phyloP scores from a whole-genome alignment of 1,140 invertebrate genomes.

The Dendroctonus valens region DNA sequence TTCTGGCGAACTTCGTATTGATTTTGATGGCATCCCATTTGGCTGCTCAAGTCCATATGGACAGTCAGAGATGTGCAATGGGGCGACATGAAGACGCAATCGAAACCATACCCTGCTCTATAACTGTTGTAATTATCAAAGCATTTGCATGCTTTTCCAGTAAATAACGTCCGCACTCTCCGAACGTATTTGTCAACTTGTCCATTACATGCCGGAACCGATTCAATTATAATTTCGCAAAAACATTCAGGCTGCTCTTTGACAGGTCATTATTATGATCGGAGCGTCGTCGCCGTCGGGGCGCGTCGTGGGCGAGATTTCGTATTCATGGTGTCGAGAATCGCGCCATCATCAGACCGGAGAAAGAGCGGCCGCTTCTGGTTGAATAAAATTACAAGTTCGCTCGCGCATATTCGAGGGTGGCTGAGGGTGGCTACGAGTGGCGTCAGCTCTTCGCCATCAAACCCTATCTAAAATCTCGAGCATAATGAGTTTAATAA shows the following conservation, averaged over 20 bases:
- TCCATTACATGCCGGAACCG: slow-evolving; percentile 32
- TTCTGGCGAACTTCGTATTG: background rate
- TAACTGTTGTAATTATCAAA: background rate
- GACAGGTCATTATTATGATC: slow-evolving; percentile 39
- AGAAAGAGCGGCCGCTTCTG: slow-evolving; percentile 28
- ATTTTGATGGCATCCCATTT: too few species aligned
- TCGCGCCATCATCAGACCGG: slow-evolving; percentile 22
- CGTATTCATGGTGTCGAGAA: slow-evolving; percentile 38
- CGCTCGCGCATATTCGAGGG: slow-evolving; percentile 31
- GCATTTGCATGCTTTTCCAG: slow-evolving; percentile 9
- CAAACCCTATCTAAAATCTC: slow-evolving; percentile 26
- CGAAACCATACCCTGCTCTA: too few species aligned
- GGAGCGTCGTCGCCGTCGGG: slow-evolving; percentile 35
- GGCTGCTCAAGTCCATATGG: too few species aligned
- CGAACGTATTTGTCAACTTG: slow-evolving; percentile 28
- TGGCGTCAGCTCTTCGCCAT: slow-evolving; percentile 14
- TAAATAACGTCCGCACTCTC: slow-evolving; percentile 9
- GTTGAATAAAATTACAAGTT: slow-evolving; percentile 44
- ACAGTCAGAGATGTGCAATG: too few species aligned
- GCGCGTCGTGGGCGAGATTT: slow-evolving; percentile 35
- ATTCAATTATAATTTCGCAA: slow-evolving; percentile 34
- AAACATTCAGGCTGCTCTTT: slow-evolving; percentile 33
- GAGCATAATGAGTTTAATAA: slow-evolving; percentile 28
- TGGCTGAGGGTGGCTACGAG: slow-evolving; percentile 9
- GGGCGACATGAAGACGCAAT: too few species aligned